Evolutionary conservation across 2,113 vertebrate genomes (phyloP), one percentile per base, ranked within the genome.

Genomic region (Erpornis zantholeuca): DNA sequence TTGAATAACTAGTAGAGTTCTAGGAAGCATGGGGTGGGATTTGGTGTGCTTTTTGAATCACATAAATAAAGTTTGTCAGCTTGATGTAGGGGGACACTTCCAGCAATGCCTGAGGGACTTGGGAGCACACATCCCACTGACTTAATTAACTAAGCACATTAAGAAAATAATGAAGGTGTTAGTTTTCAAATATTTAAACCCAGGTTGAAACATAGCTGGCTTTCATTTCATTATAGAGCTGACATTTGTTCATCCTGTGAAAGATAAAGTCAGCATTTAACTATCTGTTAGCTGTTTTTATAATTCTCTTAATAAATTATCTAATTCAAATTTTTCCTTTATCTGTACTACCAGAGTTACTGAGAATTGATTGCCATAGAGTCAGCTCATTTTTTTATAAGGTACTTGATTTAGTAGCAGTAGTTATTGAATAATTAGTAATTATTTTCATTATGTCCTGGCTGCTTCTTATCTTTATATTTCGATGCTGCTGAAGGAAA

Each of bases 121-220:
- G 2, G 38, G 57, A 90, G 20, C 29, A 54, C 64, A 82, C 0
- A 0, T 77, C n/a, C 36, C 25, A 54, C 40, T 31, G 47, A 60
- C 65, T 96, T 94, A 92, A 93, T 86, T 88, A 95, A 73, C 64
- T 54, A 80, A 95, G 70, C 25, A 69, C 25, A 40, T 88, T 79
- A 90, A 83, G 79, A 80, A 96, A 94, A 88, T 69, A 82, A 86
- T 59, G 59, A 76, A 80, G 31, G 56, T 83, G 64, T 76, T 94
- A 9, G 7, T 96, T 88, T 78, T 40, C 77, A 96, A 94, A 97
- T 68, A 90, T 76, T 94, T 78, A 92, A 93, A 70, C 42, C 31
- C n/a, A 66, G 16, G 33, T 25, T 93, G 90, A 92, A 94, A 94
- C 23, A 57, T 6, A 85, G 57, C 6, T 44, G 53, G 44, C 68